These are phyloP conservation scores for Actias luna DNA, from an alignment of 2,888 invertebrate species.

Conservation along the genomic window DNA sequence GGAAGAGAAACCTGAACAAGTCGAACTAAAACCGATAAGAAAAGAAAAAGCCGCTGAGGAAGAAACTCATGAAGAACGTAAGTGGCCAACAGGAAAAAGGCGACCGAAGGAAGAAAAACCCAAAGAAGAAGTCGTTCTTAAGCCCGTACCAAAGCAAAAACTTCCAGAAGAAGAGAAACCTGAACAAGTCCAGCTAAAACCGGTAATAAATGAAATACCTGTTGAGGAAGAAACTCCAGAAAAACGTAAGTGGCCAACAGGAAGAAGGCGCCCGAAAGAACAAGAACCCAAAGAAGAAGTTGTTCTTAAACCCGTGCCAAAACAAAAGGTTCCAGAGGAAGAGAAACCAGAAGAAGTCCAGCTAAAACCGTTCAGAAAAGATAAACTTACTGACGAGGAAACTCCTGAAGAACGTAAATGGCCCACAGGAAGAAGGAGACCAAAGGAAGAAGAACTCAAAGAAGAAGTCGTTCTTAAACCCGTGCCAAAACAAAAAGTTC, in stretches of 20 bases:
- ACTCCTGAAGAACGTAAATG: constrained; percentile 12
- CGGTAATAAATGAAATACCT: constrained; percentile 47
- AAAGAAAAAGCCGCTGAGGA: constrained; percentile 36
- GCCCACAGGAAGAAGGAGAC: constrained; percentile 11
- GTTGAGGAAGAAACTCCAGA: constrained; percentile 44
- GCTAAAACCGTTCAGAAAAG: constrained; percentile 43
- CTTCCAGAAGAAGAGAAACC: constrained; percentile 39
- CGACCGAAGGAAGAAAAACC: constrained; percentile 53
- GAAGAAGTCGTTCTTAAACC: constrained; percentile 53
- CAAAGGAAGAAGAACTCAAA: constrained; percentile 42
- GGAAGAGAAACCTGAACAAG: constrained; percentile 43
- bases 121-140: constrained; percentile 69
- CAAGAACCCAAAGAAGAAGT: constrained; percentile 46
- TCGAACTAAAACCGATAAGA: constrained; percentile 27
- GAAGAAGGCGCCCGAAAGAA: constrained; percentile 39
- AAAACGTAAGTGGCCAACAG: constrained; percentile 36
- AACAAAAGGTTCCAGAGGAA: constrained; percentile 28
- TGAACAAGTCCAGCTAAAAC: constrained; percentile 29
- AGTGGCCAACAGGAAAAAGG: constrained; percentile 52
- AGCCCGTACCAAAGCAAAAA: constrained; percentile 54
- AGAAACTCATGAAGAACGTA: constrained; percentile 43
- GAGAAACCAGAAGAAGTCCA: constrained; percentile 58
- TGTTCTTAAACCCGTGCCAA: constrained; percentile 43
- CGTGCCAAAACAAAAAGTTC: constrained; percentile 38
- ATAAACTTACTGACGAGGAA: constrained; percentile 32